Evolutionary conservation across 2,797 vertebrate genomes (phyloP).

Genomic region (Lutjanus argentimaculatus): DNA sequence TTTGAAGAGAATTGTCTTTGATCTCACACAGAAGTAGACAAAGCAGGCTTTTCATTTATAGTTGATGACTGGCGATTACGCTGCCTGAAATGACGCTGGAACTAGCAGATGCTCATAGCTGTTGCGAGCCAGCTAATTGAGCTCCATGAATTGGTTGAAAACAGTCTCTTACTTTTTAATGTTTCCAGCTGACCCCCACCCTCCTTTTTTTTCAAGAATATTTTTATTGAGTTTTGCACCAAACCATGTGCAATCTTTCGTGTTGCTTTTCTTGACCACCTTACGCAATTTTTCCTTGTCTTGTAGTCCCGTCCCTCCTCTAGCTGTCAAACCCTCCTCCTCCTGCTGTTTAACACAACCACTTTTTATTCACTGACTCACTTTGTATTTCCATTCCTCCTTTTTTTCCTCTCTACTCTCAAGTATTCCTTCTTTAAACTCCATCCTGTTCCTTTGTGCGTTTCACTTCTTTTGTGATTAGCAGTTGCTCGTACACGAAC

Average conservation of each 20-base stretch:
- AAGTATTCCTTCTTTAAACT: conserved; percentile 34
- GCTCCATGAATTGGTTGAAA: too few species aligned
- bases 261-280: conserved; percentile 32
- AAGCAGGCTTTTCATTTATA: neutral
- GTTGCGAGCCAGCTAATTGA: neutral
- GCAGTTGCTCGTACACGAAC: conserved; percentile 31
- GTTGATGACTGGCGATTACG: neutral
- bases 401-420: conserved; percentile 40
- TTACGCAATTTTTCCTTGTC: conserved; percentile 61
- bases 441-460: conserved; percentile 12
- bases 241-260: neutral
- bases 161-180: too few species aligned
- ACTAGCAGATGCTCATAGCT: neutral
- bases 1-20: neutral
- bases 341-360: conserved; percentile 26
- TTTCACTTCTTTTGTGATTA: conserved; percentile 64
- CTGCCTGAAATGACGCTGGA: too few species aligned
- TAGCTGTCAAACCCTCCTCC: conserved; percentile 33
- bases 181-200: too few species aligned
- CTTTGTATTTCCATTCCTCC: conserved; percentile 56
- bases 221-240: too few species aligned
- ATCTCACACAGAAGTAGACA: neutral
- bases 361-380: conserved; percentile 69
- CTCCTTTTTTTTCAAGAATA: too few species aligned
- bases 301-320: conserved; percentile 8